Percentiles rank a stretch among this genome's conserved stretches.
These are phyloP conservation scores for Corythornis leucogaster DNA, from an alignment of 2,797 vertebrate genomes.

Conservation along the genomic window DNA sequence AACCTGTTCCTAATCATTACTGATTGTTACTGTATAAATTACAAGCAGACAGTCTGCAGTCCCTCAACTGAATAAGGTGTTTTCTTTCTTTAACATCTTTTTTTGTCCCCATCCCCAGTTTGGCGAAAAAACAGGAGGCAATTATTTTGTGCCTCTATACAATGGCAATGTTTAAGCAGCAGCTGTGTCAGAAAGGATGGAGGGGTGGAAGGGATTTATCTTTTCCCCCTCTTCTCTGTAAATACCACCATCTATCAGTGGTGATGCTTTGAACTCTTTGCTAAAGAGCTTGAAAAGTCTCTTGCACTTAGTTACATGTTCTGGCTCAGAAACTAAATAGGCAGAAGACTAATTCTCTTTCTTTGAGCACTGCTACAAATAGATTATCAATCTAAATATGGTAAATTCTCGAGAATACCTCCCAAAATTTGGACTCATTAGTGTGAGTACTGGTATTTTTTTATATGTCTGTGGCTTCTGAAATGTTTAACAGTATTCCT, in stretches of 20 bases:
- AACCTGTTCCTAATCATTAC: conserved; percentile 48
- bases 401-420: neutral
- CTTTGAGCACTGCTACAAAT: neutral
- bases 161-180: conserved; percentile 19
- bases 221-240: conserved; percentile 41
- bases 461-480: neutral
- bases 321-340: conserved; percentile 28
- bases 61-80: conserved; percentile 19
- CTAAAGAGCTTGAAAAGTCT: conserved; percentile 48
- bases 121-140: neutral
- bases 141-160: conserved; percentile 38
- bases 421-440: neutral
- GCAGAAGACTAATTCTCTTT: conserved; percentile 43
- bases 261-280: conserved; percentile 46
- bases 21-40: conserved; percentile 65
- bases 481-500: conserved; percentile 7
- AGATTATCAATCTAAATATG: conserved; percentile 4
- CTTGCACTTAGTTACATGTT: conserved; percentile 64
- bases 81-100: conserved; percentile 30
- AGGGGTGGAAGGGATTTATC: conserved; percentile 9
- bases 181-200: neutral
- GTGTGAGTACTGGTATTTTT: neutral
- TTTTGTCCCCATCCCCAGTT: neutral
- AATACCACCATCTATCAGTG: conserved; percentile 21
- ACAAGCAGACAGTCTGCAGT: conserved; percentile 24